These are phyloP conservation scores for Cynopterus sphinx DNA, from an alignment of 2,797 vertebrate genomes.

Conservation along the genomic window DNA sequence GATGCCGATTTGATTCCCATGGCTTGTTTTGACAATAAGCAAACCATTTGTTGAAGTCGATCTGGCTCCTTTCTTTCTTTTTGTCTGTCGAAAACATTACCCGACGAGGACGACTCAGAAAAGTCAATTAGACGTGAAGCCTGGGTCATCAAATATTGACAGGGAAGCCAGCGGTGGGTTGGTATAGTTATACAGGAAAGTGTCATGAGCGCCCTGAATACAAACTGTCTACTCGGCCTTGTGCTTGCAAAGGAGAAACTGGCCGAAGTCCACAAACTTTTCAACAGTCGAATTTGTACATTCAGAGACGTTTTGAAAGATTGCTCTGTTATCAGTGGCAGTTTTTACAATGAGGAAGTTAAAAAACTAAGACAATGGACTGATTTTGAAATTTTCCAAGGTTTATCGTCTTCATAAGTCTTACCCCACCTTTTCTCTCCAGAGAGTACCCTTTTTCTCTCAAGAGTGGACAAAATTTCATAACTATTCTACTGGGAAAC, in stretches of 20 bases:
- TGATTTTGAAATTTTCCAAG: conserved; percentile 50
- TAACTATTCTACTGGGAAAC: background rate
- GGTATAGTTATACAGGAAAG: background rate
- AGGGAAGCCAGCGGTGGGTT: background rate
- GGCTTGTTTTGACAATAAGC: conserved; percentile 52
- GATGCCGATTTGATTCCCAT: background rate
- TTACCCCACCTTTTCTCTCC: conserved; percentile 39
- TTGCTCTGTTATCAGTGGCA: conserved; percentile 18
- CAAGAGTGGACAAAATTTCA: conserved; percentile 37
- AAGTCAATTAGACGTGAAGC: background rate
- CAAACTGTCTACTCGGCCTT: conserved; percentile 35
- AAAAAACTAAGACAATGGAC: background rate
- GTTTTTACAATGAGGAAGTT: conserved; percentile 69
- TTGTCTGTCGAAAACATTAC: conserved; percentile 30
- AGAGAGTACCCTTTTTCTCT: conserved; percentile 45
- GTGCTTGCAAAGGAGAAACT: conserved; percentile 19
- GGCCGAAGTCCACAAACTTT: conserved; percentile 43
- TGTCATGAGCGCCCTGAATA: conserved; percentile 8
- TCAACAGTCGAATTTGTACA: conserved; percentile 21
- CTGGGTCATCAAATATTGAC: conserved; percentile 17
- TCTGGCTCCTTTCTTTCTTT: background rate
- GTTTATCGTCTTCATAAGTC: conserved; percentile 4
- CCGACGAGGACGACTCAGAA: background rate
- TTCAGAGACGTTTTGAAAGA: conserved; percentile 37
- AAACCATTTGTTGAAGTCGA: conserved; percentile 1